A percentile compares a stretch with the other conserved stretches of the same genome.
Conservation (phyloP, 1,140 invertebrate species). For the Octopus sinensis region DNA sequence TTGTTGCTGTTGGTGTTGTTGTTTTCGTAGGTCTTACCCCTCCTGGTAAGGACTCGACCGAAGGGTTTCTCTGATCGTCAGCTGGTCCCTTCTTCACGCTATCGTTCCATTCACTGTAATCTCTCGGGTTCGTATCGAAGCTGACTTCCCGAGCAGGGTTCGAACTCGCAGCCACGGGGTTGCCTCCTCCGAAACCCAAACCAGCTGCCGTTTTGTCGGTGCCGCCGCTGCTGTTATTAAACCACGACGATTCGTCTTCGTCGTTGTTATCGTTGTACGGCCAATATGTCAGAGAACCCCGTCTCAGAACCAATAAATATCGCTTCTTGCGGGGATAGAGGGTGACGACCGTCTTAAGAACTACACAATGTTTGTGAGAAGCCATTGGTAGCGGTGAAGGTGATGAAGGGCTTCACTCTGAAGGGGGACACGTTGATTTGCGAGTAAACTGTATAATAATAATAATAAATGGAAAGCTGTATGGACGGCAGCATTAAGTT, state of each 20-base stretch:
- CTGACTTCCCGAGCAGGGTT: not conserved
- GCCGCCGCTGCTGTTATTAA: not conserved
- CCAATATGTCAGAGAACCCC: not conserved
- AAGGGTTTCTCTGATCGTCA: too few relatives aligned
- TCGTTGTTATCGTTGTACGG: not conserved
- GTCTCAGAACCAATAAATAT: not conserved
- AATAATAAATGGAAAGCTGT: not conserved
- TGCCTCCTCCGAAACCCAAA: not conserved
- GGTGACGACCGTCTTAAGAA: not conserved
- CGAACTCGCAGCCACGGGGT: not conserved
- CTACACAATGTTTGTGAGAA: not conserved
- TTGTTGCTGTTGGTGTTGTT: too few relatives aligned
- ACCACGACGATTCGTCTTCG: not conserved
- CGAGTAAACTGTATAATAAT: not conserved
- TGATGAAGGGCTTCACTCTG: not conserved
- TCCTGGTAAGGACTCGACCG: too few relatives aligned
- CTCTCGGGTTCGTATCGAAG: not conserved
- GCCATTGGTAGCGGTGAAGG: not conserved
- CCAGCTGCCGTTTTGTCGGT: not conserved
- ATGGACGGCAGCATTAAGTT: not conserved
- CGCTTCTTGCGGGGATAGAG: not conserved
- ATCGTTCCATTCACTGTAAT: not conserved
- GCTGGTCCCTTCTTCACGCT: too few relatives aligned
- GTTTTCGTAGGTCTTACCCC: too few relatives aligned
- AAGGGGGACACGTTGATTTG: not conserved